phyloP scores from a whole-genome alignment of 2,888 invertebrate genomes.

The Orchesella flavescens region DNA sequence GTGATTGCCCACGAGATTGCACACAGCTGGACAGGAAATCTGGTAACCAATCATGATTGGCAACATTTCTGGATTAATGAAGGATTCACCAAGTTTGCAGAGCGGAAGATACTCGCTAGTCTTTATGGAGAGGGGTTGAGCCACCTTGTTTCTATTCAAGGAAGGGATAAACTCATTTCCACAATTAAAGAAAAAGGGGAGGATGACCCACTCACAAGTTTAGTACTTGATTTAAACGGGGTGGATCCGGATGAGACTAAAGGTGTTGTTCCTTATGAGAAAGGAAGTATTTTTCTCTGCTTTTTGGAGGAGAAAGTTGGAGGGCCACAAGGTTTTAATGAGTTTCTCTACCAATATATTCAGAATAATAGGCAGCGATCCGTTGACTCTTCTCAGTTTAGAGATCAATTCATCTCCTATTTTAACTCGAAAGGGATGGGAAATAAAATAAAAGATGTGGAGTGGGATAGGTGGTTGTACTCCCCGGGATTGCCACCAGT shows the following conservation, averaged over 20 bases:
- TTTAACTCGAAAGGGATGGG: slow-evolving; percentile 77
- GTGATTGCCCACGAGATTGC: not conserved
- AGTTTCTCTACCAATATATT: slow-evolving; percentile 87
- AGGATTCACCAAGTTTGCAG: slow-evolving; percentile 93
- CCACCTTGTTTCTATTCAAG: slow-evolving; percentile 87
- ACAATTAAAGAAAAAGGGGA: slow-evolving; percentile 80
- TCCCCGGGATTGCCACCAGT: slow-evolving; percentile 90
- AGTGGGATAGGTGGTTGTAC: slow-evolving; percentile 90
- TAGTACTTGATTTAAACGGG: slow-evolving; percentile 85
- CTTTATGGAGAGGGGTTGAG: slow-evolving; percentile 81
- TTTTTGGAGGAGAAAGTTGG: slow-evolving; percentile 88
- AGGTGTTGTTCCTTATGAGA: slow-evolving; percentile 92
- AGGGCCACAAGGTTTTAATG: slow-evolving; percentile 85
- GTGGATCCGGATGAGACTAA: slow-evolving; percentile 95
- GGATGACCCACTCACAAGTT: slow-evolving; percentile 82
- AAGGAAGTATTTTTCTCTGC: slow-evolving; percentile 90
- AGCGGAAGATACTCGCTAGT: slow-evolving; percentile 87
- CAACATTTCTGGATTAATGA: slow-evolving; percentile 99
- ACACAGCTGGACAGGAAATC: slow-evolving; percentile 89
- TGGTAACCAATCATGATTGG: slow-evolving; percentile 92
- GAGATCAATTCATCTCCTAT: slow-evolving; percentile 81
- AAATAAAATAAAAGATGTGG: slow-evolving; percentile 78
- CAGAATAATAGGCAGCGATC: slow-evolving; percentile 86
- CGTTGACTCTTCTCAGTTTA: slow-evolving; percentile 87
- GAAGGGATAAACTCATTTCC: slow-evolving; percentile 84